Evolutionary conservation across 2,113 vertebrate species (phyloP).

Genomic region (Guaruba guarouba): DNA sequence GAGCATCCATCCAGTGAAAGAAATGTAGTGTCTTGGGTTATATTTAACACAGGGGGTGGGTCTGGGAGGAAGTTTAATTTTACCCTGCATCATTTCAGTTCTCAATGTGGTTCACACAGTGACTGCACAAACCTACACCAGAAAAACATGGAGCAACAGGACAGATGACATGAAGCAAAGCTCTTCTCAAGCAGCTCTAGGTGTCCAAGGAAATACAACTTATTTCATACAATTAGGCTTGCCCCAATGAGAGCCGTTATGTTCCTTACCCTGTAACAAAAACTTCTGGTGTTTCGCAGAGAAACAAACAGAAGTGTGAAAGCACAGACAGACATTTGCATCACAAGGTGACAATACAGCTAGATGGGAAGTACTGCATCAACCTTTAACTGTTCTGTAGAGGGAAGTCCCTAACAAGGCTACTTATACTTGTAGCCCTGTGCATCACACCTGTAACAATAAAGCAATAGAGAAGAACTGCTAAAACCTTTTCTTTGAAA

Average conservation of each 20-base stretch:
- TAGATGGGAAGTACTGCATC: not conserved
- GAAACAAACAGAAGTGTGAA: not conserved
- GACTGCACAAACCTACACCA: not conserved
- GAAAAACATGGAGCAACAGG: not conserved
- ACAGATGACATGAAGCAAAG: not conserved
- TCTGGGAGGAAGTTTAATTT: fast-evolving
- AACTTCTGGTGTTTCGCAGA: not conserved
- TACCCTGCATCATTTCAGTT: not conserved
- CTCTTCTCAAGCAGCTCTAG: not conserved
- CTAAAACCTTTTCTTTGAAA: not conserved
- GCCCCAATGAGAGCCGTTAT: not conserved
- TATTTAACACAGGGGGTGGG: not conserved
- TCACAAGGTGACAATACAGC: not conserved
- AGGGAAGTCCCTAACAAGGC: not conserved
- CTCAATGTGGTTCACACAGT: not conserved
- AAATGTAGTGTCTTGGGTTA: not conserved
- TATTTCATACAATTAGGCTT: not conserved
- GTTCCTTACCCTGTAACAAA: fast-evolving
- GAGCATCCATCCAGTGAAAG: not conserved
- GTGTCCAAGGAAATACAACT: not conserved
- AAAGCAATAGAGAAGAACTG: fast-evolving
- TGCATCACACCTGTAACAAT: fast-evolving
- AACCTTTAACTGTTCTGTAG: not conserved
- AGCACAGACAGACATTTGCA: fast-evolving
- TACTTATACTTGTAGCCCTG: fast-evolving